These are phyloP conservation scores for Petrocephalus zakoni DNA, from an alignment of 2,113 vertebrate species.

Conservation along the genomic window DNA sequence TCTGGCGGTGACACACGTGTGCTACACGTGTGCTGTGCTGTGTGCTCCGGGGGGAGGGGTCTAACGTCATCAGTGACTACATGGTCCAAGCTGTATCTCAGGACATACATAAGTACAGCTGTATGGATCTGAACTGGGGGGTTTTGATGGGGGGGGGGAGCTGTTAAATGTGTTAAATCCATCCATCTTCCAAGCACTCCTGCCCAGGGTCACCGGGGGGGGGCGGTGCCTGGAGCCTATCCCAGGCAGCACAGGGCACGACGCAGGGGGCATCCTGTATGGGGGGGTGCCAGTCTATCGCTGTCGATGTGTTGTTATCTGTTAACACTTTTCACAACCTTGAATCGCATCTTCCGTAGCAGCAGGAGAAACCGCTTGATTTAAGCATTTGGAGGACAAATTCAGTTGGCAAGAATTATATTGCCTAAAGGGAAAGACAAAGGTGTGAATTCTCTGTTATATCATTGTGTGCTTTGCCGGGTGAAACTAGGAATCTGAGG, in stretches of 20 bases:
- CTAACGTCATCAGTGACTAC: too few species aligned
- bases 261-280: background rate
- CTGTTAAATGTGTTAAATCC: background rate
- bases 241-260: background rate
- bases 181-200: background rate
- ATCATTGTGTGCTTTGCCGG: background rate
- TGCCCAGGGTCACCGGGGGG: background rate
- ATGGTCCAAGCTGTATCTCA: too few species aligned
- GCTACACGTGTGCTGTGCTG: background rate
- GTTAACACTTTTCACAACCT: background rate
- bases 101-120: too few species aligned
- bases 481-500: background rate
- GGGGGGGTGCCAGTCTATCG: background rate
- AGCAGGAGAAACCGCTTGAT: conserved; percentile 14
- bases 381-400: background rate
- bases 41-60: background rate
- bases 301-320: background rate
- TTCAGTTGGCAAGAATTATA: background rate
- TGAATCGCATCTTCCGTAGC: background rate
- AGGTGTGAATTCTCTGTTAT: background rate
- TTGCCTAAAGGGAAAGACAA: background rate
- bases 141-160: too few species aligned
- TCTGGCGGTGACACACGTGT: background rate
- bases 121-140: too few species aligned
- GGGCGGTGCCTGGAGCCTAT: background rate